Evolutionary conservation across 2,113 vertebrate genomes (phyloP), one percentile per base, ranked within the genome.

Genomic region (Pteropus alecto): DNA sequence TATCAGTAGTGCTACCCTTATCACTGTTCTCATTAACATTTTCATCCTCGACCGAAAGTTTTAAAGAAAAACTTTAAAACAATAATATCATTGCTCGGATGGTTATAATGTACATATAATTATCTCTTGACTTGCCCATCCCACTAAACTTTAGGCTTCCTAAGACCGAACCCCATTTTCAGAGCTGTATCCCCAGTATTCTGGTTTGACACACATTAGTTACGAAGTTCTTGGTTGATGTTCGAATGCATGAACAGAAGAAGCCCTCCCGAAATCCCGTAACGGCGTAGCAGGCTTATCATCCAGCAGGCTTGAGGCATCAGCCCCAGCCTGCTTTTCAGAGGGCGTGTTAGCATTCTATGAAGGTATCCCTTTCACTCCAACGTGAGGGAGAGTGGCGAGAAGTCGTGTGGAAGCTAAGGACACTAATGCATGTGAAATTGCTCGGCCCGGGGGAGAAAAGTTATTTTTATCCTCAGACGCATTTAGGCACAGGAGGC

Each of bases 381-480:
- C 90, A 35, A 43, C 16, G 65, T 15, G 5, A 19, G 67, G 22
- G 5, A 76, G 6, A 6, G 65, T 30, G 56, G 48, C 0, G 2
- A 68, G 92, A 87, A 82, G 68, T 35, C 2, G 0, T n/a, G 73
- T 2, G 24, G 83, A 83, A 87, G 35, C 35, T 0, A 13, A 74
- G 61, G 61, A 38, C 35, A 43, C 71, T 73, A 74, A 95, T 15
- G 78, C 77, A 30, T 35, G 51, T 51, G 61, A 86, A 96, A 95
- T 70, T 28, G 83, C 61, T 95, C 90, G 26, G 73, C 60, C 24
- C 19, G 19, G 1, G 89, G 19, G 63, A 48, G 68, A 16, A 51
- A 38, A 38, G 38, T 58, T 82, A 88, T 81, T 92, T 81, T 82
- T 73, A 74, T 6, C 73, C 43, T 77, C 67, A 60, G 63, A 70